A percentile compares a stretch with the other conserved stretches of the same genome.
Conservation (phyloP, 2,797 vertebrate species). For the Rhadinocentrus ornatus region DNA sequence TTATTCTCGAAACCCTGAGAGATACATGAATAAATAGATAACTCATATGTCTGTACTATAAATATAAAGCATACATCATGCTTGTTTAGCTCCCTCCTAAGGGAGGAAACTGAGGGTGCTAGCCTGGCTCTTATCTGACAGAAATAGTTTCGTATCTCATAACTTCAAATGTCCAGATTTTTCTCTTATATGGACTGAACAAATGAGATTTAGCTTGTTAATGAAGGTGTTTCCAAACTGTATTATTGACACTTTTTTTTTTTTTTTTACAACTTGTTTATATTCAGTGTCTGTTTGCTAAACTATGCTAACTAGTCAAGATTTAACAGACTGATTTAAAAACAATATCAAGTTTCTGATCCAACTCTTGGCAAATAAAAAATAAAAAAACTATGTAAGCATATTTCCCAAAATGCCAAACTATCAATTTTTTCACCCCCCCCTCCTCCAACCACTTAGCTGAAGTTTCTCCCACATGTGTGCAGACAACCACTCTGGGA, state of each 20-base stretch:
- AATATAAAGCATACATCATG: neutral
- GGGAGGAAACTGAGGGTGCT: neutral
- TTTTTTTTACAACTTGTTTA: neutral
- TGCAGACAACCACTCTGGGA: slow-evolving; percentile 53
- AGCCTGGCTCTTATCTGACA: neutral
- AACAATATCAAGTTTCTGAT: neutral
- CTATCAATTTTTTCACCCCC: neutral
- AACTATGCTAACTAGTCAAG: neutral
- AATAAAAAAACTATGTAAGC: neutral
- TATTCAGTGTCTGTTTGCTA: neutral
- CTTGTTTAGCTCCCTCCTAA: too few relatives aligned
- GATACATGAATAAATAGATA: neutral
- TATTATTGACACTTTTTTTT: neutral
- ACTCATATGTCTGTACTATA: too few relatives aligned
- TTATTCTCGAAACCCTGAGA: neutral
- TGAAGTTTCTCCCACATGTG: slow-evolving; percentile 51
- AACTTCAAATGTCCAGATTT: neutral
- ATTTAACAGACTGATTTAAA: neutral
- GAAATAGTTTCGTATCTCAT: neutral
- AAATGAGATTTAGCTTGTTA: neutral
- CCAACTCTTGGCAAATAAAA: neutral
- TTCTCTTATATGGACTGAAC: neutral
- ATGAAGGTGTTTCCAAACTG: neutral
- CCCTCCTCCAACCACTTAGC: slow-evolving; percentile 6
- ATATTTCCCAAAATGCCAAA: slow-evolving; percentile 3